Evolutionary conservation across 2,888 invertebrate genomes (phyloP), one percentile per base, ranked within the genome.

Genomic region (Drosophila atripex): DNA sequence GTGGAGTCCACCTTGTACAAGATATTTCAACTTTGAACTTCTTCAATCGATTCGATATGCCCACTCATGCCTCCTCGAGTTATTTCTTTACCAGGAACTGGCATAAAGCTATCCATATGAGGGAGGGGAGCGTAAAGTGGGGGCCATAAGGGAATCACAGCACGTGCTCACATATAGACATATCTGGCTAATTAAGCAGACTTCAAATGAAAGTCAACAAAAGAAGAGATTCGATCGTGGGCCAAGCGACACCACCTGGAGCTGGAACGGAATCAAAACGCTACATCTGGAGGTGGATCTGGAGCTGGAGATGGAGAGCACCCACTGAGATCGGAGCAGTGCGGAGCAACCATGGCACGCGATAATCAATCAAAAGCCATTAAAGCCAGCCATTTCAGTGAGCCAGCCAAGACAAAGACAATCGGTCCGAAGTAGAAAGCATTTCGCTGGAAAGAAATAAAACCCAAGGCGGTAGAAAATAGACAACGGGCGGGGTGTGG

Each of bases 281-380:
- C 64, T 41, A 16, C 6, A 18, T 6, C 76, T 80, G 79, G 69
- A 69, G 87, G 11, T 68, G 65, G n/a, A 39, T 35, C 53, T 35
- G 9, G 23, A 56, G 51, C 32, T 49, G 18, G 43, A 25, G 60
- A 16, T 39, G 52, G 35, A 49, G 51, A 55, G 86, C 88, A 88
- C 82, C 83, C 88, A 83, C 88, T 71, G 89, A 77, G 88, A 73
- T 53, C 39, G 50, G n/a, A 32, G 58, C 14, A 41, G 28, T 9
- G 55, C 56, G 55, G 64, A 45, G 45, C 70, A 55, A 23, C 71
- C 76, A 56, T 86, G 85, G 89, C 85, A 88, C 84, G 88, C 89
- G 89, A 85, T 85, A 85, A 85, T 85, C 85, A 85, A 85, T 85
- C 85, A 85, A 85, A 89, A 78, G 74, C 85, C 88, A 85, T 85